A percentile compares a stretch with the other conserved stretches of the same genome.
Conservation (phyloP, 2,113 vertebrate genomes). For the Nerophis lumbriciformis region DNA sequence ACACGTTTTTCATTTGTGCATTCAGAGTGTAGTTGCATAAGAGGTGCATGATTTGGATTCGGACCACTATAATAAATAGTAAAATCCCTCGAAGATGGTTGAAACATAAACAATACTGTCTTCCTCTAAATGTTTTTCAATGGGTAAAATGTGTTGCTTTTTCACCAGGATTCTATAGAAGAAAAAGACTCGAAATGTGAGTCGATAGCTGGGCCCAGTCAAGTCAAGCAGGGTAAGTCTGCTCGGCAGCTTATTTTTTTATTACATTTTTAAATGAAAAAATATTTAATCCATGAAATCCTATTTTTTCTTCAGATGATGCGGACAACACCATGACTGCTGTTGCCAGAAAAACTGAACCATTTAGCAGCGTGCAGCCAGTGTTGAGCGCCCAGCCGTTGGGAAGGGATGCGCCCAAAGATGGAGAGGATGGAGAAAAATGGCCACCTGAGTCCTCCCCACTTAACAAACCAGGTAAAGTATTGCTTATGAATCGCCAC, state of each 20-base stretch:
- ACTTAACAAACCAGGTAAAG: conserved; percentile 56
- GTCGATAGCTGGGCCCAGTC: conserved; percentile 28
- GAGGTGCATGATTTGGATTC: not conserved
- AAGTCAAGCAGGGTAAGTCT: conserved; percentile 41
- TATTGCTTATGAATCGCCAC: not conserved
- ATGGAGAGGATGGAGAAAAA: conserved; percentile 39
- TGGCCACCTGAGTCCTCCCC: conserved; percentile 30
- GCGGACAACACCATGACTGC: conserved; percentile 13
- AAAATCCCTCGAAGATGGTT: not conserved
- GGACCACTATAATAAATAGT: not conserved
- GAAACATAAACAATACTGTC: not conserved
- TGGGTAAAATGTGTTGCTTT: not conserved
- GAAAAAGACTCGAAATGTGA: conserved; percentile 28
- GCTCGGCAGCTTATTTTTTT: not conserved
- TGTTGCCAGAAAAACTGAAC: conserved; percentile 30
- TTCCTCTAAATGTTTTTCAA: no score
- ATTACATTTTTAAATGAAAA: not conserved
- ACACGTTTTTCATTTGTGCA: not conserved
- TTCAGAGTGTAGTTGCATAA: not conserved
- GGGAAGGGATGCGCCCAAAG: conserved; percentile 24
- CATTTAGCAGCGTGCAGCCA: conserved; percentile 26
- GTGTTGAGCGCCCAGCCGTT: conserved; percentile 20
- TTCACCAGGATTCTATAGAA: conserved; percentile 35
- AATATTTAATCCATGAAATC: not conserved
- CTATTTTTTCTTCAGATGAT: conserved; percentile 40